phyloP scores from a whole-genome alignment of 2,113 vertebrate genomes.

The Mastomys coucha region DNA sequence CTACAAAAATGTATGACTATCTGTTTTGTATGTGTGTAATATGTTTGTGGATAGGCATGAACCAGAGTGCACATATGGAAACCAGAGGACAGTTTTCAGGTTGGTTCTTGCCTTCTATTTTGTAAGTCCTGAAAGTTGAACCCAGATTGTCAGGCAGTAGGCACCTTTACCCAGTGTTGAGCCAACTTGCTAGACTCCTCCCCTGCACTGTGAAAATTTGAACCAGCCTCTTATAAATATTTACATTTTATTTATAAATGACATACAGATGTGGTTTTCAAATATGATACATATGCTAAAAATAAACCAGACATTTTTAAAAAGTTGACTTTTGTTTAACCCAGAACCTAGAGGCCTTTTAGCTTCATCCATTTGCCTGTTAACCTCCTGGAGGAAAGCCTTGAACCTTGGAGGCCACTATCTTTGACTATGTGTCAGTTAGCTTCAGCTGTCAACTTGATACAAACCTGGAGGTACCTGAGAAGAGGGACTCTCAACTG shows the following conservation, averaged over 20 bases:
- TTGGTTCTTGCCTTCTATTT: background rate
- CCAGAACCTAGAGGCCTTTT: background rate
- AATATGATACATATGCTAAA: background rate
- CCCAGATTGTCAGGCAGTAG: background rate
- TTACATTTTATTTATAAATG: constrained; percentile 57
- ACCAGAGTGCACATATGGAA: background rate
- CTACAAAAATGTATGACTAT: background rate
- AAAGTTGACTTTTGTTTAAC: constrained; percentile 35
- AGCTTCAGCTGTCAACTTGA: background rate
- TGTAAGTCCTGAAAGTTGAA: background rate
- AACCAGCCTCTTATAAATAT: background rate
- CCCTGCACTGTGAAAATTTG: background rate
- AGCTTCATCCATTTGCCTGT: background rate
- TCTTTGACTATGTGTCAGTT: background rate
- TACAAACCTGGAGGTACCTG: background rate
- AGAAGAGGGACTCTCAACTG: background rate
- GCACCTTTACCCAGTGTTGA: too few relatives aligned
- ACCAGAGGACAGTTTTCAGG: background rate
- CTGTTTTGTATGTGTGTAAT: background rate
- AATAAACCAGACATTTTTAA: background rate
- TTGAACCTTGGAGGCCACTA: background rate
- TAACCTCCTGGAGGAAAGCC: background rate
- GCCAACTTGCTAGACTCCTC: background rate
- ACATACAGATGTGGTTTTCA: background rate
- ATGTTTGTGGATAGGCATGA: background rate